phyloP scores from a whole-genome alignment of 2,888 invertebrate species.

The Hypomecis punctinalis region DNA sequence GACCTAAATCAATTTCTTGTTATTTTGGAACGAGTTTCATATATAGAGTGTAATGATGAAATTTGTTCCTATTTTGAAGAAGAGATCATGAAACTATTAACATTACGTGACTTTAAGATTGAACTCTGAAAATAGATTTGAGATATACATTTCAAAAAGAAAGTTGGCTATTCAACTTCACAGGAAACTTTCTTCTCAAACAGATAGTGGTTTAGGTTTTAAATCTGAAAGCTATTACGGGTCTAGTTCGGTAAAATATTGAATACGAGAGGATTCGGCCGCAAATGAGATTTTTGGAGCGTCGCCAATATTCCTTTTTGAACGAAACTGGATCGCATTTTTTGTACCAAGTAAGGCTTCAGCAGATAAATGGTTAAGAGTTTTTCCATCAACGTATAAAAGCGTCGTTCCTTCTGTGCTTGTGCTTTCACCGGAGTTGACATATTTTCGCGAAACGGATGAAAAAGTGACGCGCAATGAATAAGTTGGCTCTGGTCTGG shows the following conservation, averaged over 20 bases:
- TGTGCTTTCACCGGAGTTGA: slow-evolving; percentile 5
- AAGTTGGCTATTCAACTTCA: neutral
- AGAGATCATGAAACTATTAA: too few relatives aligned
- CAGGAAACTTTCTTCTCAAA: slow-evolving; percentile 2
- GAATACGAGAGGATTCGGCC: slow-evolving; percentile 18
- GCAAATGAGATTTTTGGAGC: slow-evolving; percentile 33
- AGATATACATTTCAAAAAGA: too few relatives aligned
- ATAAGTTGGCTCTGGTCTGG: neutral
- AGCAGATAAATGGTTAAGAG: slow-evolving; percentile 23
- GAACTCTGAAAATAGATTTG: too few relatives aligned
- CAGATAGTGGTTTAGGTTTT: slow-evolving; percentile 12
- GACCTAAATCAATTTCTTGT: too few relatives aligned
- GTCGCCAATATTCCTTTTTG: slow-evolving; percentile 32
- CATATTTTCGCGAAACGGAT: slow-evolving; percentile 9
- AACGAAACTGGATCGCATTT: slow-evolving; percentile 29
- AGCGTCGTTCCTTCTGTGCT: slow-evolving; percentile 10
- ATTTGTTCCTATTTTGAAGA: too few relatives aligned
- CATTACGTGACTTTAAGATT: too few relatives aligned
- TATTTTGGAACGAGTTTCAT: too few relatives aligned
- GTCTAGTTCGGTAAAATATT: slow-evolving; percentile 27
- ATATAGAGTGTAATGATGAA: too few relatives aligned
- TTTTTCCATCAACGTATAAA: slow-evolving; percentile 26
- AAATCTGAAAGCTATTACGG: slow-evolving; percentile 27
- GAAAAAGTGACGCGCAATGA: neutral
- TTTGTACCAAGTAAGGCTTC: slow-evolving; percentile 24